These are phyloP conservation scores for Neomonachus schauinslandi DNA, from an alignment of 2,113 vertebrate species.

Conservation along the genomic window DNA sequence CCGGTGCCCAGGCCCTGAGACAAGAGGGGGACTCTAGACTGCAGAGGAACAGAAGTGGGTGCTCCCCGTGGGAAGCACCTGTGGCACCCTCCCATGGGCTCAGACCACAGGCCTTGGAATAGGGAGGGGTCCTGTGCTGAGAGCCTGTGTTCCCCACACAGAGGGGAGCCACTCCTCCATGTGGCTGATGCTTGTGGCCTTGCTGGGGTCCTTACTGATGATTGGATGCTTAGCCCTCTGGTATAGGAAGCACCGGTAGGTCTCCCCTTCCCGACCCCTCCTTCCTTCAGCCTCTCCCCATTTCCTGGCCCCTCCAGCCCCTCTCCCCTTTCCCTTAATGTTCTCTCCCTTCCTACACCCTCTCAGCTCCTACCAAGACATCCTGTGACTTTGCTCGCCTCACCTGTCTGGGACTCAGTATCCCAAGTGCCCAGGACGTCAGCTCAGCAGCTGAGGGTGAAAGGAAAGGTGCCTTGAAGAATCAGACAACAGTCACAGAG, in stretches of 20 bases:
- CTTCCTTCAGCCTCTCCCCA: background rate
- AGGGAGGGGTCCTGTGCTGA: background rate
- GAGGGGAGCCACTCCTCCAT: rapidly evolving
- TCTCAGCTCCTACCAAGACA: constrained; percentile 40
- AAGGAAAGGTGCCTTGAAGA: background rate
- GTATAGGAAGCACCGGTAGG: background rate
- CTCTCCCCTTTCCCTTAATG: background rate
- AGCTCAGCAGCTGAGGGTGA: background rate
- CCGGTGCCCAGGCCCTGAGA: background rate
- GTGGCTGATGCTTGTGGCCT: rapidly evolving
- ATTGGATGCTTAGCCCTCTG: background rate
- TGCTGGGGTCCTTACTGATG: background rate
- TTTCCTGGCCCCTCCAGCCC: background rate
- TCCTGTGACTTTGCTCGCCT: background rate
- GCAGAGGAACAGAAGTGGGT: background rate
- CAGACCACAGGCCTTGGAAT: background rate
- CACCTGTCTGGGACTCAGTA: background rate
- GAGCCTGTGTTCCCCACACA: background rate
- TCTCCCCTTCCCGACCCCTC: background rate
- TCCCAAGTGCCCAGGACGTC: background rate
- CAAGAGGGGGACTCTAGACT: background rate
- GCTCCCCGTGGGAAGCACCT: background rate
- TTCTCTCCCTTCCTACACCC: background rate
- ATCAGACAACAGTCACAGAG: background rate
- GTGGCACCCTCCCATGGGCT: background rate